Evolutionary conservation across 2,113 vertebrate genomes (phyloP), one percentile per base, ranked within the genome.

Genomic region (Polypterus bichir): DNA sequence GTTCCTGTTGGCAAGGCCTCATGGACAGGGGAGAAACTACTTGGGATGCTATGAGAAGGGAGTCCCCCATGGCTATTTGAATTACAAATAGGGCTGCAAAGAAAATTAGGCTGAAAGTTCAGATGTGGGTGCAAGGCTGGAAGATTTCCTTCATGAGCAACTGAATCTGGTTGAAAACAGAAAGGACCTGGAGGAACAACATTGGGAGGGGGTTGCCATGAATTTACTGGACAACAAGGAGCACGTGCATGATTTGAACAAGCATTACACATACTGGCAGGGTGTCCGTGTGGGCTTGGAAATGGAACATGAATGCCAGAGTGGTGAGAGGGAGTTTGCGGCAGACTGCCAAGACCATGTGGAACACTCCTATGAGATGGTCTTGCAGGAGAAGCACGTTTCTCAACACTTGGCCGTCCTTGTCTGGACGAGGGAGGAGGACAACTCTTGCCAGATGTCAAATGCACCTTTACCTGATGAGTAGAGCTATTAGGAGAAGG

Each of bases 261-360:
- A 70, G 89, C 91, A 66, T 48, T 70, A 68, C 89, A 93, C 0
- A 76, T 5, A n/a, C 67, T 76, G 9, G 71, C 57, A 64, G 77
- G 65, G 70, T 66, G 80, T 9, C 75, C 27, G 3, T 73, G 77
- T 49, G 76, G 75, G 61, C 78, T 54, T 49, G 76, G 68, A 1
- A 81, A 82, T 4, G 88, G 85, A 64, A 87, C 71, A 62, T 88
- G 90, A 64, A 83, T 70, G 57, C 80, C 78, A 65, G 73, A 62
- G 4, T 70, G 70, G 46, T 64, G 79, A 63, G 68, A 55, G 65
- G 77, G 71, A 66, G 60, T 72, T 66, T 67, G 77, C 9, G 74
- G 62, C 62, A 73, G 75, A 67, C 78, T 70, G 51, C 66, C 49
- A 61, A 73, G 68, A 55, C 27, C 70, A 47, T 74, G 77, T 51